These are phyloP conservation scores for Bagarius yarrelli DNA, from an alignment of 2,113 vertebrate species.

Conservation along the genomic window DNA sequence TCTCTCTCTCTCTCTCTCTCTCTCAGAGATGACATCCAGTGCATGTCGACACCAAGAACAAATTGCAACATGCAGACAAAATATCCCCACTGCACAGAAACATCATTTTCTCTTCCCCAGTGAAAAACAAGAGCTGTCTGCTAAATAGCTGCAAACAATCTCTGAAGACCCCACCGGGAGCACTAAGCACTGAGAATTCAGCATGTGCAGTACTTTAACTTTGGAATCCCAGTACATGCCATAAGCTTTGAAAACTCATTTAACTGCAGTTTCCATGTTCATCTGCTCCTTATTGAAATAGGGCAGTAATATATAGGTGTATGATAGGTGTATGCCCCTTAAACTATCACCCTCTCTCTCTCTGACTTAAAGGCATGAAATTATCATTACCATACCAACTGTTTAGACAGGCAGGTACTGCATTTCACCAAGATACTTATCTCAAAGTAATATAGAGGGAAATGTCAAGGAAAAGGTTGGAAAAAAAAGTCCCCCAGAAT, in stretches of 20 bases:
- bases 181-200: slow-evolving; percentile 4
- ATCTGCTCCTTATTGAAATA: neutral
- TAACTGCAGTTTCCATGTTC: neutral
- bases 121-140: slow-evolving; percentile 32
- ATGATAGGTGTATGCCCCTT: neutral
- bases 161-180: slow-evolving; percentile 7
- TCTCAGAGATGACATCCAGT: slow-evolving; percentile 12
- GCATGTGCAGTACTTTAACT: neutral
- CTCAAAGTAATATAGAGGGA: neutral
- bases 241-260: neutral
- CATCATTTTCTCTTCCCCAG: neutral
- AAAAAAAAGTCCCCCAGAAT: neutral
- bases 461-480: slow-evolving; percentile 35
- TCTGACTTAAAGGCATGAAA: neutral
- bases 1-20: neutral
- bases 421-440: neutral
- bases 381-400: too few relatives aligned
- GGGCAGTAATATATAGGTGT: neutral
- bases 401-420: neutral
- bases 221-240: slow-evolving; percentile 18
- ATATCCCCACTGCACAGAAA: slow-evolving; percentile 11
- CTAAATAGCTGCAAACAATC: slow-evolving; percentile 31
- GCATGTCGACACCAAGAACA: slow-evolving; percentile 10
- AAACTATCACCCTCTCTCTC: neutral
- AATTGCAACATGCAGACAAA: slow-evolving; percentile 9